These are phyloP conservation scores for Bombus waltoni DNA, from an alignment of 1,140 invertebrate species.

Conservation along the genomic window DNA sequence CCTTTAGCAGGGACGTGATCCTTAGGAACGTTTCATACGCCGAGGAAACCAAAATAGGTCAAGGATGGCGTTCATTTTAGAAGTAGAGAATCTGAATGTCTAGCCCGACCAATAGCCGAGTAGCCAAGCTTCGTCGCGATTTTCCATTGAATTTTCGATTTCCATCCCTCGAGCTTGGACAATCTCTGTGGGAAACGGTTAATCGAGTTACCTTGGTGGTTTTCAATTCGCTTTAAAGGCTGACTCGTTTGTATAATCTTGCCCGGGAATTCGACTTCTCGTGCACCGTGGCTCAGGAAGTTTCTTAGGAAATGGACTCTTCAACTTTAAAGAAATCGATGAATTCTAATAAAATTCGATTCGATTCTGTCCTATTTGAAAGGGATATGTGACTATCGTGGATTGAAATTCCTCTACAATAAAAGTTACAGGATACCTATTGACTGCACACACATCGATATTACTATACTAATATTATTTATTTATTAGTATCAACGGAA, in stretches of 20 bases:
- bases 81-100: slow-evolving; percentile 36
- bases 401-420: background rate
- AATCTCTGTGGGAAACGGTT: background rate
- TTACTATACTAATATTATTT: too few relatives aligned
- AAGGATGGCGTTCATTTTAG: background rate
- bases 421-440: too few relatives aligned
- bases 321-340: background rate
- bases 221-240: slow-evolving; percentile 16
- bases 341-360: slow-evolving; percentile 17
- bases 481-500: too few relatives aligned
- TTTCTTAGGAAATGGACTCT: background rate
- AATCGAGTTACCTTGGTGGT: background rate
- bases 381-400: background rate
- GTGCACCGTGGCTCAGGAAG: background rate
- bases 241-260: slow-evolving; percentile 8
- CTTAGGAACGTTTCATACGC: background rate
- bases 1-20: too few relatives aligned
- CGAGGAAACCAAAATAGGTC: slow-evolving; percentile 4
- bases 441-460: too few relatives aligned
- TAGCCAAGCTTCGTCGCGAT: slow-evolving; percentile 46
- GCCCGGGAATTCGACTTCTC: background rate
- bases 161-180: background rate
- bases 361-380: background rate
- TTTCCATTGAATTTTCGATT: slow-evolving; percentile 48
- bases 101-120: slow-evolving; percentile 33